Evolutionary conservation across 2,888 invertebrate genomes (phyloP), one percentile per base, ranked within the genome.

Genomic region (Drosophila monieri): DNA sequence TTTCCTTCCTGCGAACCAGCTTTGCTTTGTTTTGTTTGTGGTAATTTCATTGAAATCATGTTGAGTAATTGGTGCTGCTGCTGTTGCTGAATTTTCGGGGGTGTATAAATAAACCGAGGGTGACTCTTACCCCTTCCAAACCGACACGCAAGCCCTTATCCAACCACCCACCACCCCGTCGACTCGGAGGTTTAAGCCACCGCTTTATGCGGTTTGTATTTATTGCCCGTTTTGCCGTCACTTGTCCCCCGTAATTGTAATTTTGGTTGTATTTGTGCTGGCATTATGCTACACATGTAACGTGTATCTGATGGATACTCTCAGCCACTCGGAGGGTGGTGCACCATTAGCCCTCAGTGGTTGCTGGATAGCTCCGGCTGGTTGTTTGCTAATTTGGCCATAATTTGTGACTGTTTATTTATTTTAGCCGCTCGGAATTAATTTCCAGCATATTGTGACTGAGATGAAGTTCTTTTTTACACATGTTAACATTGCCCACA

Each of bases 21-120:
- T 69, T 66, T 69, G 62, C 62, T 77, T 72, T 79, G 85, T 74
- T 85, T 78, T 79, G 77, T 80, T 75, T 80, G 88, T 77, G 80
- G 84, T 89, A 90, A 88, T 90, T 90, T 89, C 88, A 90, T 89
- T 90, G 90, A 90, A 89, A 90, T 90, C 88, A 89, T 89, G 89
- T 90, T 90, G 90, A 89, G 90, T 90, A 90, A 90, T 90, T 89
- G 90, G 88, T 73, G 74, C 52, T 52, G 59, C 46, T 60, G 70
- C 47, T 35, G 49, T 37, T 47, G 53, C 14, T 48, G 37, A 47
- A 64, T 56, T 57, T 57, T 54, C 39, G 54, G 56, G 62, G 62
- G 68, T 64, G 61, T 73, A 77, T 87, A 87, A 81, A 87, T 87
- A 83, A 83, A 77, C 67, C 56, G 27, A 18, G 66, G 70, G 74